A percentile compares a stretch with the other conserved stretches of the same genome.
These are phyloP conservation scores for Asobara japonica DNA, from an alignment of 1,140 invertebrate genomes.

Conservation along the genomic window DNA sequence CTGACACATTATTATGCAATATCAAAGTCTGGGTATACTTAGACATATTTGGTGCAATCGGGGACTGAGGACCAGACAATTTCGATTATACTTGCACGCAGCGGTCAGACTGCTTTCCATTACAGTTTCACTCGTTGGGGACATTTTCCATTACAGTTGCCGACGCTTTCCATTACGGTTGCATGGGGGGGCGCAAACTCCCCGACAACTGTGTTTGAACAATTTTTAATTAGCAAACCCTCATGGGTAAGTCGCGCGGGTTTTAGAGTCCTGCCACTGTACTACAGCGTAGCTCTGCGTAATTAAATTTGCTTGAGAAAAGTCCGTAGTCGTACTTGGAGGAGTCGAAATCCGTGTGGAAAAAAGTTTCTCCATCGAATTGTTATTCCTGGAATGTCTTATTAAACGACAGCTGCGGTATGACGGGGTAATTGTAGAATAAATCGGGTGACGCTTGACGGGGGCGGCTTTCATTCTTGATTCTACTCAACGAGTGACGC, in stretches of 20 bases:
- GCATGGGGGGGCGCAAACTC: not conserved
- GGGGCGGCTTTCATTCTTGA: not conserved
- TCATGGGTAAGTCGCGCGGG: not conserved
- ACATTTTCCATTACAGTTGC: constrained; percentile 36
- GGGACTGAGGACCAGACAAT: constrained; percentile 19
- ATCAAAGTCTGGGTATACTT: not conserved
- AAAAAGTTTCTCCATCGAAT: constrained; percentile 33
- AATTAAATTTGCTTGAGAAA: constrained; percentile 29
- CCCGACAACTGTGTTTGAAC: constrained; percentile 35
- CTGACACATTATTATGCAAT: too few relatives aligned
- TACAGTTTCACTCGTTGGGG: constrained; percentile 25
- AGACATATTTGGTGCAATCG: not conserved
- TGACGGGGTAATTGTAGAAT: constrained; percentile 22
- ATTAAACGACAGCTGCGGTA: constrained; percentile 32
- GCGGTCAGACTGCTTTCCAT: constrained; percentile 33
- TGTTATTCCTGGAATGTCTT: constrained; percentile 31
- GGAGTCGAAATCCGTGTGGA: not conserved
- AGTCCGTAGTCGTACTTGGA: not conserved
- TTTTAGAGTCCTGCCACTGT: not conserved
- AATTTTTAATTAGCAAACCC: constrained; percentile 37
- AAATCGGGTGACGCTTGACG: not conserved
- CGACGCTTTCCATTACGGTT: constrained; percentile 32
- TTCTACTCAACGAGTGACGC: not conserved
- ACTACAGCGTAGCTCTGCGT: not conserved
- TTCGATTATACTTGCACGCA: constrained; percentile 28